A percentile compares a stretch with the other conserved stretches of the same genome.
Evolutionary conservation across 2,113 vertebrate species (phyloP).

Genomic region (Psittacula cyanocephala): DNA sequence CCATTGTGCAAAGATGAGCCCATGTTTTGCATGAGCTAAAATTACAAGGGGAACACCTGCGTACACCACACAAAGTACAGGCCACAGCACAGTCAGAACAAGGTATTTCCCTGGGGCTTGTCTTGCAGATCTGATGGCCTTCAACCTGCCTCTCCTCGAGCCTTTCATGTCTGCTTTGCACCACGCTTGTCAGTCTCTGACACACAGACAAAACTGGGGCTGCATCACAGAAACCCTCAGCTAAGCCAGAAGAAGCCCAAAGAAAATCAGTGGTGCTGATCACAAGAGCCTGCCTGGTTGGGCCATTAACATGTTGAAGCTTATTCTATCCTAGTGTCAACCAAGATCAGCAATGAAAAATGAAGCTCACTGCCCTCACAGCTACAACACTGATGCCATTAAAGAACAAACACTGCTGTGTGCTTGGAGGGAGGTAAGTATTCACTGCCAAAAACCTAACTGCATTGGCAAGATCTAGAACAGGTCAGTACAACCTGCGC

Average conservation of each 20-base stretch:
- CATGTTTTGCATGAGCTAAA: not conserved
- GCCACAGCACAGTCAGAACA: not conserved
- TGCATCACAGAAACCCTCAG: not conserved
- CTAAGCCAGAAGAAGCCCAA: not conserved
- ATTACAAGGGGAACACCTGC: constrained; percentile 36
- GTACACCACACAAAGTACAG: constrained; percentile 22
- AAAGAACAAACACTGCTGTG: not conserved
- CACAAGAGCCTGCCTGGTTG: not conserved
- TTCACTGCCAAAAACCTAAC: not conserved
- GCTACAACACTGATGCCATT: not conserved
- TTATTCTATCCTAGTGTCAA: not conserved
- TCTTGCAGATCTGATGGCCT: not conserved
- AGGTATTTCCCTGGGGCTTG: not conserved
- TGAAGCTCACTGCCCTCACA: not conserved
- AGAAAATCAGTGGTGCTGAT: not conserved
- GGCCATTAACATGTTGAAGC: not conserved
- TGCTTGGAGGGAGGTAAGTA: not conserved
- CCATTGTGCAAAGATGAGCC: not conserved
- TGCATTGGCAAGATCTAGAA: not conserved
- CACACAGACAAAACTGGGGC: not conserved
- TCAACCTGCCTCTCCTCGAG: not conserved
- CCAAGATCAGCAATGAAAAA: not conserved
- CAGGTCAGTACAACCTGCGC: not conserved
- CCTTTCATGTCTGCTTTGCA: not conserved
- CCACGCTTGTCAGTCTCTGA: not conserved